These are phyloP conservation scores for Furcifer pardalis DNA, from an alignment of 2,797 vertebrate genomes.

Conservation along the genomic window DNA sequence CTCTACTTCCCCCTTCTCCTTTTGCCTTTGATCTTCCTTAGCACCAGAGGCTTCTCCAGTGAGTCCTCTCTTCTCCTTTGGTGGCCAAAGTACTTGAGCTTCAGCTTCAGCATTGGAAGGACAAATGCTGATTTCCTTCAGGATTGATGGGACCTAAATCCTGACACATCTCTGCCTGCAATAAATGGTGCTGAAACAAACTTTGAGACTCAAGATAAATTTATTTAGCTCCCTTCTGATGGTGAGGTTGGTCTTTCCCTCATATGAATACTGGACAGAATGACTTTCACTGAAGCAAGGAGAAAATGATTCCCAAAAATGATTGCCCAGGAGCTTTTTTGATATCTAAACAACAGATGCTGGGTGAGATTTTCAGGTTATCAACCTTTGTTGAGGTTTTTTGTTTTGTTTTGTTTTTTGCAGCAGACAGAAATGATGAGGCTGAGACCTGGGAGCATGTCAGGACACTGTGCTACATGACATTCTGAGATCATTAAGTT, in stretches of 20 bases:
- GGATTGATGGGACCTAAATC: too few relatives aligned
- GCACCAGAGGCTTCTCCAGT: too few relatives aligned
- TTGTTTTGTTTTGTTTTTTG: too few relatives aligned
- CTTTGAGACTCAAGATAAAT: background rate
- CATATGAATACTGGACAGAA: constrained; percentile 32
- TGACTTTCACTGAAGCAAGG: constrained; percentile 39
- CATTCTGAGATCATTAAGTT: constrained; percentile 71
- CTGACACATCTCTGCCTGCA: too few relatives aligned
- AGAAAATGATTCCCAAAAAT: constrained; percentile 25
- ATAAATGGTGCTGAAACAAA: background rate
- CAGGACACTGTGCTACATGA: constrained; percentile 38
- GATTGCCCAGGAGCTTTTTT: constrained; percentile 34
- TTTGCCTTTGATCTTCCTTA: too few relatives aligned
- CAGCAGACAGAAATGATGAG: constrained; percentile 33
- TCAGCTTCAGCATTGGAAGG: too few relatives aligned
- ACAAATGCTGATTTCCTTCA: too few relatives aligned
- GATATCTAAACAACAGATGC: constrained; percentile 45
- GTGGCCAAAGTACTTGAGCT: too few relatives aligned
- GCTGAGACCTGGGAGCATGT: background rate
- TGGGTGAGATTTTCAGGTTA: constrained; percentile 27
- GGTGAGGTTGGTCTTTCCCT: background rate
- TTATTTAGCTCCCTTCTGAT: background rate
- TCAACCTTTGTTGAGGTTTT: constrained; percentile 40
- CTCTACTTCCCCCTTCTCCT: too few relatives aligned
- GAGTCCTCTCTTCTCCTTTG: too few relatives aligned